Evolutionary conservation across 1,140 invertebrate species (phyloP), one percentile per base, ranked within the genome.

Genomic region (Zaprionus vittiger): DNA sequence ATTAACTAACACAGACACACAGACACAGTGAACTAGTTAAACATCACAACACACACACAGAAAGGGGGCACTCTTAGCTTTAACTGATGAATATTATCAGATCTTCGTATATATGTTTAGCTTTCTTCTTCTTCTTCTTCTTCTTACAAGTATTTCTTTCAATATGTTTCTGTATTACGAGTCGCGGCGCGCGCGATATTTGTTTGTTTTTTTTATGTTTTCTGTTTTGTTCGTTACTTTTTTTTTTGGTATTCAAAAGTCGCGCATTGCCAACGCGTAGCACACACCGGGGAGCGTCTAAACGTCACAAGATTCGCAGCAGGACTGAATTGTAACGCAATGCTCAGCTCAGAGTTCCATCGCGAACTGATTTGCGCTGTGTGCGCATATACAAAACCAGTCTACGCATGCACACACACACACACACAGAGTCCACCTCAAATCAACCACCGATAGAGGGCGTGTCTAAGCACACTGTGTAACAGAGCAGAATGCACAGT

Each of bases 291-390:
- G 52, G 52, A 57, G 64, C 78, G 77, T 91, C 90, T 91, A 91
- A 67, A 80, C 90, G 90, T 89, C 84, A 79, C 82, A 77, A 91
- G 90, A 91, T 86, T 81, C 90, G 90, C 90, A 91, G 90, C 90
- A 91, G 90, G 90, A 91, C 90, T 91, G 90, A 91, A 76, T 72
- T 76, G 73, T 76, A 76, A 72, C 73, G 68, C 73, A 72, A 61
- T 72, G 73, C 73, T 76, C 73, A 76, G 61, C 73, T 76, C 73
- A 76, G 61, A 76, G 73, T 76, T 71, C 68, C 73, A 76, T 76
- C 61, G 73, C 73, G 73, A 72, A 76, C 73, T 76, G 68, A 76
- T 65, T 76, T 76, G 71, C 55, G 22, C 44, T 65, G 54, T 41
- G 55, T 55, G 68, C 55, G 44, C 68, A 71, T 47, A 55, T 55